Conservation (phyloP, 2,113 vertebrate genomes). For the Litocranius walleri region DNA sequence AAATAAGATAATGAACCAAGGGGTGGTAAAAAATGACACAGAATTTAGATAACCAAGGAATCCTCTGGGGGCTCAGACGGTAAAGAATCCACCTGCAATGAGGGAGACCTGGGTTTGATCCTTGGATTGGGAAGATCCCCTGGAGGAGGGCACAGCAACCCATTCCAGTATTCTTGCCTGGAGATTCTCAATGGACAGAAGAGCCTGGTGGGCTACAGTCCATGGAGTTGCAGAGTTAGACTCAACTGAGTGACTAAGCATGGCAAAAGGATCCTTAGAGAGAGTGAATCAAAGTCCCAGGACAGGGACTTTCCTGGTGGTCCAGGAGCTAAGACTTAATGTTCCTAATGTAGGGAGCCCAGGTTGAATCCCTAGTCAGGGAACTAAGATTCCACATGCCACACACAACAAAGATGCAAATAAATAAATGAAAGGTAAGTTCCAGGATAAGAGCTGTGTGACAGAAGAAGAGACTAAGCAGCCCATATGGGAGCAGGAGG, state of each 20-base stretch:
- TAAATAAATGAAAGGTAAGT: neutral
- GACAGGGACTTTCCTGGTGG: neutral
- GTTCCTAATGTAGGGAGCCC: neutral
- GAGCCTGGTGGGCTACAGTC: neutral
- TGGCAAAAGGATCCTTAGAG: neutral
- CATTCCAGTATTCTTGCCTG: neutral
- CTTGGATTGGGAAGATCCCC: neutral
- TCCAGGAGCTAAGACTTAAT: neutral
- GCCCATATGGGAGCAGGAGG: neutral
- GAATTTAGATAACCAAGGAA: neutral
- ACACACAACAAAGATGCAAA: neutral
- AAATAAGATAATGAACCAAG: neutral
- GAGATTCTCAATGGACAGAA: neutral
- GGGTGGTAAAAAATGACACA: fast-evolving
- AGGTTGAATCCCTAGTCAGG: neutral
- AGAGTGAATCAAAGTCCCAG: neutral
- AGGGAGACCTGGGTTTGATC: neutral
- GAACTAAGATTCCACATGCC: neutral
- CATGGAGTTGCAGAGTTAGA: neutral
- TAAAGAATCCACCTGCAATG: neutral
- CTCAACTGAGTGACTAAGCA: neutral
- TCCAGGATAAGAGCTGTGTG: neutral
- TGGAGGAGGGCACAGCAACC: neutral
- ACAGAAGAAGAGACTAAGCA: neutral
- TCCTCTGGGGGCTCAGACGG: neutral